These are phyloP conservation scores for Phoeniculus purpureus DNA, from an alignment of 2,797 vertebrate genomes.

Conservation along the genomic window DNA sequence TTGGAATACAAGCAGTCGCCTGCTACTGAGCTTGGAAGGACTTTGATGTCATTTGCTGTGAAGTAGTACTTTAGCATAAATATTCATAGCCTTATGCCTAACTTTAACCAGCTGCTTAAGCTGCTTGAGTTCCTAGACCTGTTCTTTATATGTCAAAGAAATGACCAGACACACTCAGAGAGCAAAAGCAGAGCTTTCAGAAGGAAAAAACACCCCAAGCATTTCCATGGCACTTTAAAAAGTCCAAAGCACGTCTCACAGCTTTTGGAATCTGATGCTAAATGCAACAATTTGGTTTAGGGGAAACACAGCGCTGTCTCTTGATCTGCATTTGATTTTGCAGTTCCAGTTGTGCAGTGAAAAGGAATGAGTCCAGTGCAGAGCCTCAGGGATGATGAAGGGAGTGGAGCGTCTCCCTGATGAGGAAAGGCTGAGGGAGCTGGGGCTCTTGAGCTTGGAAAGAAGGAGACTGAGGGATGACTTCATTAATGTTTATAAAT, in stretches of 20 bases:
- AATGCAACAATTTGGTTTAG: neutral
- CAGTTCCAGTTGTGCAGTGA: neutral
- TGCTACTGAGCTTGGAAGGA: neutral
- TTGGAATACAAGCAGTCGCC: neutral
- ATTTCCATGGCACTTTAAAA: neutral
- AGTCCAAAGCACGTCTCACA: neutral
- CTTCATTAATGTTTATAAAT: too few relatives aligned
- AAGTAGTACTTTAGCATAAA: neutral
- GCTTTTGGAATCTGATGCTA: slow-evolving; percentile 14
- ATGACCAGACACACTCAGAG: neutral
- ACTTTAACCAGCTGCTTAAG: slow-evolving; percentile 32
- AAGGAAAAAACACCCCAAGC: neutral
- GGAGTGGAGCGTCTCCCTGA: too few relatives aligned
- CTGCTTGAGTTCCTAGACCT: neutral
- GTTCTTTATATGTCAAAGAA: slow-evolving; percentile 17
- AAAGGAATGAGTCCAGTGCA: neutral
- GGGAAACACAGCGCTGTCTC: neutral
- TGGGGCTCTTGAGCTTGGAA: too few relatives aligned
- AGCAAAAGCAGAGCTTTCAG: slow-evolving; percentile 10
- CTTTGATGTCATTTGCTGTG: neutral
- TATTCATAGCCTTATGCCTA: slow-evolving; percentile 14
- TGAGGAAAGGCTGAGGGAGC: too few relatives aligned
- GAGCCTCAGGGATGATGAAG: too few relatives aligned
- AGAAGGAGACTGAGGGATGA: too few relatives aligned
- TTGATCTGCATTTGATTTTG: neutral